Evolutionary conservation across 2,797 vertebrate species (phyloP).

Genomic region (Bradypus variegatus): DNA sequence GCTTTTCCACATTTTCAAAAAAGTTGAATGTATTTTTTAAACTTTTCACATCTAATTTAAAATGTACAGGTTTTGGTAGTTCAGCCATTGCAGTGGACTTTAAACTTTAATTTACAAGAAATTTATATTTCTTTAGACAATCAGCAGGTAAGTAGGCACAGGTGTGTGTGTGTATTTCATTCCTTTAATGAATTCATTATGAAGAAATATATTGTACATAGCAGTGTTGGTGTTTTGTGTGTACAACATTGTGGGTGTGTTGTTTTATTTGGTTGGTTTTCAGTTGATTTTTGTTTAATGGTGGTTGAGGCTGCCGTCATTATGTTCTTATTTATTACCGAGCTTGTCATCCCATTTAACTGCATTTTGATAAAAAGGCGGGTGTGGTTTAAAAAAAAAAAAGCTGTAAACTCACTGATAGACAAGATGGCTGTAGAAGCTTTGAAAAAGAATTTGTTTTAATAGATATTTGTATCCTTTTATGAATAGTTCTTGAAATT

Average conservation of each 20-base stretch:
- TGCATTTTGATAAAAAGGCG: conserved; percentile 70
- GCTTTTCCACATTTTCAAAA: conserved; percentile 23
- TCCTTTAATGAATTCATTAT: conserved; percentile 38
- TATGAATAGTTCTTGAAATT: conserved; percentile 31
- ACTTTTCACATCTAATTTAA: conserved; percentile 13
- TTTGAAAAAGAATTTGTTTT: conserved; percentile 42
- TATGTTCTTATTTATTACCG: conserved; percentile 65
- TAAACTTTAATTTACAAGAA: conserved; percentile 70
- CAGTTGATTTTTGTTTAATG: conserved; percentile 48
- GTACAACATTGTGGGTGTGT: neutral
- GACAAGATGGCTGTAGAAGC: conserved; percentile 40
- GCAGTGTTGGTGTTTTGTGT: neutral
- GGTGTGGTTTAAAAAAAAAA: conserved; percentile 71
- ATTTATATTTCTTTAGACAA: conserved; percentile 58
- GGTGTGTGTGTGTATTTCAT: conserved; percentile 59
- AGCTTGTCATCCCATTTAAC: conserved; percentile 68
- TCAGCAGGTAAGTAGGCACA: conserved; percentile 62
- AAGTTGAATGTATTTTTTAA: conserved; percentile 13
- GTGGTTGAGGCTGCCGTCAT: conserved; percentile 32
- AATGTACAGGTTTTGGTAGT: conserved; percentile 56
- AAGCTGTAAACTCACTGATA: conserved; percentile 54
- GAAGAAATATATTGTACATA: conserved; percentile 26
- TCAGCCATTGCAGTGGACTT: conserved; percentile 52
- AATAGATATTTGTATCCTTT: conserved; percentile 48
- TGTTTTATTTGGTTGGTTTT: conserved; percentile 49